Evolutionary conservation across 2,888 invertebrate species (phyloP).

Genomic region (Artemia sinica): DNA sequence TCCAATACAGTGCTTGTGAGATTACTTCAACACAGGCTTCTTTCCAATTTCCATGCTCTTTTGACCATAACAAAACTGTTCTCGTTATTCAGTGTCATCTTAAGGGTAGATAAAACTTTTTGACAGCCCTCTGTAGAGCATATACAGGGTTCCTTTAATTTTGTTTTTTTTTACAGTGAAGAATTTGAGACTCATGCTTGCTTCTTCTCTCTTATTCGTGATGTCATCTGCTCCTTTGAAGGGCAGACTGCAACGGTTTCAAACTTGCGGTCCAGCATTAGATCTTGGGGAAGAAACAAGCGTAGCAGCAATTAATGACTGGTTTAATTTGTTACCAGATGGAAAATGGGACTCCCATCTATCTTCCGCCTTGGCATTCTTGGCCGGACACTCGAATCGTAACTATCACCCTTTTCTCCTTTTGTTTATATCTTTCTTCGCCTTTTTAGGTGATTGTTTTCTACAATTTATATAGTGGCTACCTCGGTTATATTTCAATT

Average conservation of each 20-base stretch:
- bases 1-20: no score
- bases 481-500: no score
- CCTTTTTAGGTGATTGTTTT: no score
- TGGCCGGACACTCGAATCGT: constrained; percentile 4
- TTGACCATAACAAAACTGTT: no score
- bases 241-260: constrained; percentile 20
- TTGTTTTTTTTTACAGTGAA: neutral
- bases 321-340: constrained; percentile 4
- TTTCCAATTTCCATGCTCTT: no score
- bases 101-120: no score
- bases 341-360: constrained; percentile 12
- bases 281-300: neutral
- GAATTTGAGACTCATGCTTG: constrained; percentile 55
- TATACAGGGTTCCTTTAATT: no score
- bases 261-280: constrained; percentile 1
- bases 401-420: neutral
- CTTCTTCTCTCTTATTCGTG: constrained; percentile 71
- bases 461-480: no score
- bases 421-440: neutral
- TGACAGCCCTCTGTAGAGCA: no score
- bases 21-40: no score
- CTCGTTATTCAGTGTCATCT: no score
- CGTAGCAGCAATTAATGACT: constrained; percentile 6
- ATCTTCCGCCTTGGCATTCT: constrained; percentile 5
- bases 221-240: constrained; percentile 53